Base-by-base conservation (phyloP, 2,113 vertebrate genomes). In the Phaethon lepturus region DNA sequence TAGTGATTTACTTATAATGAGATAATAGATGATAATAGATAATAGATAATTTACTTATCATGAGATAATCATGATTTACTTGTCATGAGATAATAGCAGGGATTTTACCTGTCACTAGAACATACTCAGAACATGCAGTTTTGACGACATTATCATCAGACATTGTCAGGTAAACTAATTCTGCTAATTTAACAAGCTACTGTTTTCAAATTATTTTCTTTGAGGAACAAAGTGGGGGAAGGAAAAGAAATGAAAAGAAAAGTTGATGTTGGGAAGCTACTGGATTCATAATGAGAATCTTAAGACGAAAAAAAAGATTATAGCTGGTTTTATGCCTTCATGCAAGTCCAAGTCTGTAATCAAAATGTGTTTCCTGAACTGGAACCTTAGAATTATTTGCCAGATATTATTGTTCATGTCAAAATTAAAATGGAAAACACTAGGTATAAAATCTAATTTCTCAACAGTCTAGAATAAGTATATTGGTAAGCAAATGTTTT, bases 81-180 rank as follows among this genome's bases (percentile, higher is more conserved):
- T 75, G 9, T 82, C 50, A 23, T 16, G 18, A 63, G 33, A 49
- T 82, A 35, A 85, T 33, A 91, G 66, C 40, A 75, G 28, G 23
- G 42, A 42, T 81, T 83, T 95, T 59, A 66, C 35, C 45, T 78
- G 35, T 62, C n/a, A 66, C 14, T 58, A 56, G 45, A 77, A 45
- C 0, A 0, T 47, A 25, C 52, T 52, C 35, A 35, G 24, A 78
- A 58, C 13, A 10, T 0, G 0, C 14, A 29, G 56, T 59, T 77
- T 78, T 66, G 60, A 62, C 75, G 28, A n/a, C 23, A 59, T 86
- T 62, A 90, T 87, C 33, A 53, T 62, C 74, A 73, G 74, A 94
- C n/a, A n/a, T 68, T 92, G 82, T 71, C 89, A 91, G 90, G 66
- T 94, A 77, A 91, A 77, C 18, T 67, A 77, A 72, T 47, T 47